Percentiles rank a stretch among this genome's conserved stretches.
Conservation (phyloP, 2,888 invertebrate species). For the Notodonta dromedarius region DNA sequence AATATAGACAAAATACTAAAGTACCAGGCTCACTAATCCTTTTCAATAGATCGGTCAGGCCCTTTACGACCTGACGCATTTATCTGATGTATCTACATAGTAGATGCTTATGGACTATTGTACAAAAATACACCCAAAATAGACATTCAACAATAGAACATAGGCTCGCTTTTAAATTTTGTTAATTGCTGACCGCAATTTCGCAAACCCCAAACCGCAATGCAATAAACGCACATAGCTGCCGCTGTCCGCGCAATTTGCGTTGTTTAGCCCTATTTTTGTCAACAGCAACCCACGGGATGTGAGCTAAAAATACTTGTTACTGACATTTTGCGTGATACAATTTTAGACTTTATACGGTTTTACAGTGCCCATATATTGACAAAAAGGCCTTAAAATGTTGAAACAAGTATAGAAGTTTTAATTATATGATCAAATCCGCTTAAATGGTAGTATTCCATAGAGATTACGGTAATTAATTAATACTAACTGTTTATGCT, state of each 20-base stretch:
- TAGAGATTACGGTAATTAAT: no score
- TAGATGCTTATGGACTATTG: no score
- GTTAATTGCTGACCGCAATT: slow-evolving; percentile 6
- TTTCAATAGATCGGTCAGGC: no score
- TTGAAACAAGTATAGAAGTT: no score
- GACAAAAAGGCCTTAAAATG: background rate
- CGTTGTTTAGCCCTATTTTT: slow-evolving; percentile 1
- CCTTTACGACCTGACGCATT: no score
- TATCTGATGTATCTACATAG: no score
- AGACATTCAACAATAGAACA: background rate
- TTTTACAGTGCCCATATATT: background rate
- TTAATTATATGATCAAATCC: no score
- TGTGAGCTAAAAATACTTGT: background rate
- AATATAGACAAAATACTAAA: no score
- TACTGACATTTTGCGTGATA: background rate
- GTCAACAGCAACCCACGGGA: background rate
- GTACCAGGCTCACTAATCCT: no score
- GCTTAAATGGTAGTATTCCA: no score
- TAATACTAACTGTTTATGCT: no score
- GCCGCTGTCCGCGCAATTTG: slow-evolving; percentile 12
- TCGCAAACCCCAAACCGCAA: slow-evolving; percentile 12
- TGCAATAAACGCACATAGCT: slow-evolving; percentile 12
- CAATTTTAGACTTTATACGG: background rate
- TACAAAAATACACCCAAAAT: no score
- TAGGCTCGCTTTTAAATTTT: slow-evolving; percentile 10